Evolutionary conservation across 2,888 invertebrate genomes (phyloP).

Genomic region (Lasioglossum pauxillum): DNA sequence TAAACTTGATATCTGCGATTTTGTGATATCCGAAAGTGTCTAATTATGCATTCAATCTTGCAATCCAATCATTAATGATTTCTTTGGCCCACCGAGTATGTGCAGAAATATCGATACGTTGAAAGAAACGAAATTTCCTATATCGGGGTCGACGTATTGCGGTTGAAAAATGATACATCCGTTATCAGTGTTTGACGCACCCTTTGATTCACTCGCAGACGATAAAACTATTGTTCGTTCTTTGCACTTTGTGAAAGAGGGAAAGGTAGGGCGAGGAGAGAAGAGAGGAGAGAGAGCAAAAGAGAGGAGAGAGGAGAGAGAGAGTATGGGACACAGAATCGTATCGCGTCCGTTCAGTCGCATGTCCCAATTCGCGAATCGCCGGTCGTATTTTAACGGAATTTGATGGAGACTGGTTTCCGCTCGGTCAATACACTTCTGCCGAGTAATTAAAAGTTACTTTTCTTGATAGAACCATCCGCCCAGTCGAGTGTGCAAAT

Average conservation of each 20-base stretch:
- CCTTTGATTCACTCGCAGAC: slow-evolving; percentile 52
- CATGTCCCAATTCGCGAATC: slow-evolving; percentile 49
- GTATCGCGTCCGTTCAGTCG: slow-evolving; percentile 51
- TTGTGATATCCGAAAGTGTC: not conserved
- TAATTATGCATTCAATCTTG: not conserved
- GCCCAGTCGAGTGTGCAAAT: slow-evolving; percentile 31
- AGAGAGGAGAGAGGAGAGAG: not conserved
- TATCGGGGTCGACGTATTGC: slow-evolving; percentile 45
- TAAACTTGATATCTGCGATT: not conserved
- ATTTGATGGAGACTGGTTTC: slow-evolving; percentile 46
- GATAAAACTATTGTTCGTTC: slow-evolving; percentile 59
- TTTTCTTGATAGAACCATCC: slow-evolving; percentile 32
- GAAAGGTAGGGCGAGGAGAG: slow-evolving; percentile 11
- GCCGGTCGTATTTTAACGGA: slow-evolving; percentile 41
- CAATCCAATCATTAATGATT: not conserved
- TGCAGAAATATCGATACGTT: slow-evolving; percentile 19
- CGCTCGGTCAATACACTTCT: slow-evolving; percentile 48
- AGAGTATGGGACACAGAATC: slow-evolving; percentile 27
- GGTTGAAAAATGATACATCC: slow-evolving; percentile 50
- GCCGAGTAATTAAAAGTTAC: slow-evolving; percentile 52
- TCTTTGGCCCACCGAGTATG: not conserved
- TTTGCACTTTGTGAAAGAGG: slow-evolving; percentile 46
- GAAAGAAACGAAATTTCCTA: slow-evolving; percentile 8
- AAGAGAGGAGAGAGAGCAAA: slow-evolving; percentile 4
- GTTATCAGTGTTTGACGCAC: slow-evolving; percentile 54